These are phyloP conservation scores for Lepus oiostolus DNA, from an alignment of 2,797 vertebrate genomes.

Conservation along the genomic window DNA sequence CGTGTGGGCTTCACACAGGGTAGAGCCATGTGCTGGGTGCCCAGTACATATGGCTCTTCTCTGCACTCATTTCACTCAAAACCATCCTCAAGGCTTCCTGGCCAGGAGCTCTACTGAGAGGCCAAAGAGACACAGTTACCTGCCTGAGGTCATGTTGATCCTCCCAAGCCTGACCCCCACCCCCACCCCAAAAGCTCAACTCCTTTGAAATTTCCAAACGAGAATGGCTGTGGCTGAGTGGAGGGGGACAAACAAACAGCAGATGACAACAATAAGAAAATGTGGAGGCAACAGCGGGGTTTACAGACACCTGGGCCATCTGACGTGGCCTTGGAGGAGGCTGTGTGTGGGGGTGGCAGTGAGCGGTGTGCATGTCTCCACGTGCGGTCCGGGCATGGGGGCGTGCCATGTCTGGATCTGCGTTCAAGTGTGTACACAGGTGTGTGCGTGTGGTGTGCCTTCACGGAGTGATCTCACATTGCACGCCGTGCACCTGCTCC, in stretches of 20 bases:
- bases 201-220: slow-evolving; percentile 52
- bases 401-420: background rate
- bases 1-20: background rate
- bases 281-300: background rate
- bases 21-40: background rate
- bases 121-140: background rate
- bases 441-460: background rate
- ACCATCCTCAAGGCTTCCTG: background rate
- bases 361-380: background rate
- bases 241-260: slow-evolving; percentile 11
- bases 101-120: background rate
- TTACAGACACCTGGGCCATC: background rate
- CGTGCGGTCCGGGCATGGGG: background rate
- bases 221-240: background rate
- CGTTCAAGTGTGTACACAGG: background rate
- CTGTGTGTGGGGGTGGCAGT: rapidly evolving
- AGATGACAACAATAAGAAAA: background rate
- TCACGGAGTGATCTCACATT: background rate
- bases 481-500: background rate
- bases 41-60: background rate
- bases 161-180: background rate
- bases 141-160: background rate
- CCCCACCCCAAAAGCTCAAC: background rate
- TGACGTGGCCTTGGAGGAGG: background rate
- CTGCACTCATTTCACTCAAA: slow-evolving; percentile 29